phyloP scores from a whole-genome alignment of 2,797 vertebrate species.

The Menidia menidia region DNA sequence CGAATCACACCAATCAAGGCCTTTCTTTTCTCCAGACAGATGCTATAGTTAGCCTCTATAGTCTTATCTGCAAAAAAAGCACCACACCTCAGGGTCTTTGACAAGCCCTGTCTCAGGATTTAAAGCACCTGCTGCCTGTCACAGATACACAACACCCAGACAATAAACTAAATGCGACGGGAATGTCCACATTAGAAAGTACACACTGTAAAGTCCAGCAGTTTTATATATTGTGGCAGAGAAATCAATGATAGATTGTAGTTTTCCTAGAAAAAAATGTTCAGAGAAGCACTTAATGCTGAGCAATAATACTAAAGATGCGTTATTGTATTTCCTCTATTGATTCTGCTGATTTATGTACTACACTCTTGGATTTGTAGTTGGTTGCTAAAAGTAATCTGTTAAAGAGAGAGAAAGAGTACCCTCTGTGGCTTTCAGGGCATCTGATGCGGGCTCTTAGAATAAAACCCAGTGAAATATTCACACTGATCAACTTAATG shows the following conservation, averaged over 20 bases:
- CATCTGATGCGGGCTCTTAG: conserved; percentile 44
- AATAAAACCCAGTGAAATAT: conserved; percentile 36
- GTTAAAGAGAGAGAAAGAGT: conserved; percentile 36
- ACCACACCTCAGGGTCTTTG: conserved; percentile 65
- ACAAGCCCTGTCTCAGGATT: conserved; percentile 63
- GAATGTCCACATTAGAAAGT: conserved; percentile 47
- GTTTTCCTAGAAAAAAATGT: conserved; percentile 64
- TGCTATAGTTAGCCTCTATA: conserved; percentile 61
- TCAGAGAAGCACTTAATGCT: conserved; percentile 56
- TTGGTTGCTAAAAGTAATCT: conserved; percentile 55
- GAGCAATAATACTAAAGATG: conserved; percentile 57
- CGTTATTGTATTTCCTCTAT: conserved; percentile 65
- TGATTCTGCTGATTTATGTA: conserved; percentile 63
- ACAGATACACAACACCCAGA: conserved; percentile 64
- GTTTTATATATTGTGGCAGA: conserved; percentile 40
- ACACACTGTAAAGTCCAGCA: conserved; percentile 45
- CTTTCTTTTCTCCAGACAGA: conserved; percentile 47
- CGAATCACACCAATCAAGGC: conserved; percentile 46
- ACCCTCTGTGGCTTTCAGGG: conserved; percentile 17
- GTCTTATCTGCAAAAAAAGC: conserved; percentile 71
- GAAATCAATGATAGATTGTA: conserved; percentile 59
- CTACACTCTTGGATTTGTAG: conserved; percentile 52
- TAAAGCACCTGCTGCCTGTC: conserved; percentile 74
- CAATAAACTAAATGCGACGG: conserved; percentile 50
- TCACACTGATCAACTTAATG: conserved; percentile 29